A percentile compares a stretch with the other conserved stretches of the same genome.
Evolutionary conservation across 30 jellyfish, hydroid and myxozoan genomes (phyloP).

Genomic region (Turritopsis rubra): DNA sequence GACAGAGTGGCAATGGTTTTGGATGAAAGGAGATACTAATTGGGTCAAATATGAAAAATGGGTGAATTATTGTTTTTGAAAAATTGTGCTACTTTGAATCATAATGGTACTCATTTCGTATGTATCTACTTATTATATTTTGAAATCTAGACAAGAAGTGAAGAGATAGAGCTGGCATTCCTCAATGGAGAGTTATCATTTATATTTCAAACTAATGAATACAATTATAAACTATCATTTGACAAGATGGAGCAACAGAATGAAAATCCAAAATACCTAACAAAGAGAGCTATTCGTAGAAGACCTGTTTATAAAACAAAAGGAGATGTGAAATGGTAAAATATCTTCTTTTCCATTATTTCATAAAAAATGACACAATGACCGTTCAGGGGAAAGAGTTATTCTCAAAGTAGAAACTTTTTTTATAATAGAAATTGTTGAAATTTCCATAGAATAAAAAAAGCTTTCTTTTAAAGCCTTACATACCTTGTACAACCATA

Average conservation of each 20-base stretch:
- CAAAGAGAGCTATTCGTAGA: not conserved
- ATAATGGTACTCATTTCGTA: too few species aligned
- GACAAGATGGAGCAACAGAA: not conserved
- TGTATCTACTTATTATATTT: not conserved
- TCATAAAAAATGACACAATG: too few species aligned
- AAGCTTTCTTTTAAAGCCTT: too few species aligned
- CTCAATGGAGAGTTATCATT: not conserved
- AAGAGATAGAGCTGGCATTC: not conserved
- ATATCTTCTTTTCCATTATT: too few species aligned
- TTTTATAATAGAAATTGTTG: too few species aligned
- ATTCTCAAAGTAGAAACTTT: too few species aligned
- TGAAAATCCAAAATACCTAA: not conserved
- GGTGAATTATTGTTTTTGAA: too few species aligned
- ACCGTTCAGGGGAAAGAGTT: too few species aligned
- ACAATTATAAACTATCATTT: not conserved
- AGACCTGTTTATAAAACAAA: not conserved
- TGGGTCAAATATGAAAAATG: not conserved
- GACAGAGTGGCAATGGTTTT: slow-evolving; percentile 2
- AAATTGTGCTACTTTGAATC: too few species aligned
- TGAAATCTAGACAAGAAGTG: not conserved
- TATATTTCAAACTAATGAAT: not conserved
- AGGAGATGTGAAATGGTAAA: too few species aligned
- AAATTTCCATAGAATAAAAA: too few species aligned
- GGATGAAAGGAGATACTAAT: not conserved
- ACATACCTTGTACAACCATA: too few species aligned